Conservation (phyloP, 1,140 invertebrate genomes). For the Tetramorium alpestre region DNA sequence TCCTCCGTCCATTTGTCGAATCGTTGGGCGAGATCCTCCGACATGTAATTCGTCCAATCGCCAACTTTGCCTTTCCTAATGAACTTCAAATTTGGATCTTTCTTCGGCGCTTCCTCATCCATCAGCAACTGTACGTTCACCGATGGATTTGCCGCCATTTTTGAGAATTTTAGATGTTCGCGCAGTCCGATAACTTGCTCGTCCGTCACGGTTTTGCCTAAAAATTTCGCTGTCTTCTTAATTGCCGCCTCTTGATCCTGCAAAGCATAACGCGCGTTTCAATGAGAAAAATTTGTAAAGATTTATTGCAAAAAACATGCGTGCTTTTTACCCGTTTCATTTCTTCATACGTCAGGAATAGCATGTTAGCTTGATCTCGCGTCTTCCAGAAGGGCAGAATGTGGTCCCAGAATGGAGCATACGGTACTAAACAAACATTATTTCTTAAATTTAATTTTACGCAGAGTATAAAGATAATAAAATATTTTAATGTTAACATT, state of each 20-base stretch:
- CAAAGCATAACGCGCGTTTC: not conserved
- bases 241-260: constrained; percentile 88
- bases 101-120: no score
- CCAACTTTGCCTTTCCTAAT: constrained; percentile 94
- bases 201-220: constrained; percentile 89
- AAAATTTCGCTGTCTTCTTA: constrained; percentile 90
- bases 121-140: constrained; percentile 88
- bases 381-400: constrained; percentile 90
- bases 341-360: constrained; percentile 95
- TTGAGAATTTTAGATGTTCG: constrained; percentile 92
- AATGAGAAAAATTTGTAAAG: no score
- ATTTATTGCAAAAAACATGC: no score
- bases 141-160: constrained; percentile 93
- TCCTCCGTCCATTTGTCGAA: constrained; percentile 92
- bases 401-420: constrained; percentile 89
- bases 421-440: constrained; percentile 82
- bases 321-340: constrained; percentile 88
- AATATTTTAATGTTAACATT: no score
- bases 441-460: constrained; percentile 5
- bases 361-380: constrained; percentile 90
- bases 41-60: constrained; percentile 94
- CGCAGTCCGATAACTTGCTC: constrained; percentile 89
- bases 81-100: constrained; percentile 87
- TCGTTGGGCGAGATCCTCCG: constrained; percentile 88
- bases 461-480: not conserved